Percentiles rank a stretch among this genome's conserved stretches.
phyloP scores from a whole-genome alignment of 1,140 invertebrate genomes.

The Whitmania pigra region DNA sequence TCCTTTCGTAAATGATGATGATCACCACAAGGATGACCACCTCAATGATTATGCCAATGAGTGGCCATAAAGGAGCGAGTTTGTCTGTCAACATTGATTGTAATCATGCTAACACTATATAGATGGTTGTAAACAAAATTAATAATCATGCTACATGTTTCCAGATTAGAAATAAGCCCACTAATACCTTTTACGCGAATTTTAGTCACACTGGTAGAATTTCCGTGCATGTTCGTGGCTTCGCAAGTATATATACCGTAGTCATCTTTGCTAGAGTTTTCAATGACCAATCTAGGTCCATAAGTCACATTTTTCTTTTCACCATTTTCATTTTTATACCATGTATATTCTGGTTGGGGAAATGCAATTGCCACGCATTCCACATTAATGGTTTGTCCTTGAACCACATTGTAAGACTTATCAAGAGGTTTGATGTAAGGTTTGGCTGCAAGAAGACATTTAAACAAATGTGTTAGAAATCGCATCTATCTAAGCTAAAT shows the following conservation, averaged over 20 bases:
- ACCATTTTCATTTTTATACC: slow-evolving; percentile 24
- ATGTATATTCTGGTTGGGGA: slow-evolving; percentile 30
- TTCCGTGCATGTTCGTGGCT: not conserved
- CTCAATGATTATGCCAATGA: slow-evolving; percentile 48
- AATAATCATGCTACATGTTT: too few species aligned
- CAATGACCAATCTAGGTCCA: too few species aligned
- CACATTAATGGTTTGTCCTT: slow-evolving; percentile 34
- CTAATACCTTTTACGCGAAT: slow-evolving; percentile 10
- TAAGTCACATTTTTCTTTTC: too few species aligned
- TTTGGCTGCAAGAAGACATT: not conserved
- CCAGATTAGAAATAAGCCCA: too few species aligned
- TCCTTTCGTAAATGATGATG: slow-evolving; percentile 71
- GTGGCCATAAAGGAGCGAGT: slow-evolving; percentile 44
- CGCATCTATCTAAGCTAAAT: too few species aligned
- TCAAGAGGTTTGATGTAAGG: slow-evolving; percentile 13
- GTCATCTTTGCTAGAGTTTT: slow-evolving; percentile 4
- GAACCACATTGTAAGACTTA: slow-evolving; percentile 34
- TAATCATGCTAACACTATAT: too few species aligned
- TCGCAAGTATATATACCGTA: slow-evolving; percentile 14
- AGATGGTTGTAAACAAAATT: too few species aligned
- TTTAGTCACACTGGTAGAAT: not conserved
- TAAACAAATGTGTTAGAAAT: too few species aligned
- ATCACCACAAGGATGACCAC: slow-evolving; percentile 81
- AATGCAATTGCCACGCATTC: slow-evolving; percentile 33
- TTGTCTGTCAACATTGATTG: slow-evolving; percentile 32